phyloP scores from a whole-genome alignment of 2,888 invertebrate species.

The Dryobotodes eremita region DNA sequence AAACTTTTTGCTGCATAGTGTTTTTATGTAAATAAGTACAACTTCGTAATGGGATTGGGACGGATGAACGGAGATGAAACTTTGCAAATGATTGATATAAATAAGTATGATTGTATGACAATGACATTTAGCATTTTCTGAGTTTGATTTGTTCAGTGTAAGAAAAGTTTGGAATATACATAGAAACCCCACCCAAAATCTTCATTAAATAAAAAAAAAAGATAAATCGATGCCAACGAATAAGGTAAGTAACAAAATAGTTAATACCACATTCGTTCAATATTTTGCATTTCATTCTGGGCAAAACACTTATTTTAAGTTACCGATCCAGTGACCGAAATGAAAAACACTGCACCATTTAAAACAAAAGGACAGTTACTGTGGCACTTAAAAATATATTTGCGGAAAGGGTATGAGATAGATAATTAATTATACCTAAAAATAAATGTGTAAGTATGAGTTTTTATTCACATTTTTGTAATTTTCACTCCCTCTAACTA shows the following conservation, averaged over 20 bases:
- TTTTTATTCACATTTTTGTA: not conserved
- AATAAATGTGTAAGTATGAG: not conserved
- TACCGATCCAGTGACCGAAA: not conserved
- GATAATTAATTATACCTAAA: not conserved
- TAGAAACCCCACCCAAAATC: not conserved
- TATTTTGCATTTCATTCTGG: not conserved
- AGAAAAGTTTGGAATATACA: not conserved
- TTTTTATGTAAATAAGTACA: conserved; percentile 45
- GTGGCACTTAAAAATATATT: not conserved
- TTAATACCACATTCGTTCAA: not conserved
- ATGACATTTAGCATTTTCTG: not conserved
- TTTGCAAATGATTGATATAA: conserved; percentile 1
- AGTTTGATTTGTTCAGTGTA: not conserved
- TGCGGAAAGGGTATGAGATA: no score
- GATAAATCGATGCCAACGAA: not conserved
- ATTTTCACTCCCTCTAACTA: no score
- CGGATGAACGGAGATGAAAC: conserved; percentile 20
- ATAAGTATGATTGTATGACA: not conserved
- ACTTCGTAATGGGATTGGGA: conserved; percentile 42
- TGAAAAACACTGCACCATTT: not conserved
- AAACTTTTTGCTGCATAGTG: conserved; percentile 49
- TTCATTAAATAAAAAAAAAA: not conserved
- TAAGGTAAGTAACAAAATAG: no score
- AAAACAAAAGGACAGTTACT: not conserved
- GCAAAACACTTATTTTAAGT: not conserved